Evolutionary conservation across 2,797 vertebrate species (phyloP).

Genomic region (Mormyrus proboscirostris): DNA sequence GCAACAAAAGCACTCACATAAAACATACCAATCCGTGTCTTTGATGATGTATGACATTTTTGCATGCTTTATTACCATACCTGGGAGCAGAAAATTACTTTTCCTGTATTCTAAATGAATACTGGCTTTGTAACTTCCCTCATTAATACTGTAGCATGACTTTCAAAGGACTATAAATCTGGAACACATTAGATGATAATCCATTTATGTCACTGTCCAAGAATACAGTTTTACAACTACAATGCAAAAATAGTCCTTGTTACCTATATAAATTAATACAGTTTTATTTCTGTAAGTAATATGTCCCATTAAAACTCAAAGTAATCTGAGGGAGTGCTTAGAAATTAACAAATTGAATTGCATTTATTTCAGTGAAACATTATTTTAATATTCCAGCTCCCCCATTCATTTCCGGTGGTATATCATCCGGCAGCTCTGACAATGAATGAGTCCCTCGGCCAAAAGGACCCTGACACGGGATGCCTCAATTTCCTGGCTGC

Average conservation of each 20-base stretch:
- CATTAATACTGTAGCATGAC: background rate
- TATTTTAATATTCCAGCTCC: background rate
- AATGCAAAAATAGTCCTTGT: background rate
- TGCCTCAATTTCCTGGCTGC: constrained; percentile 3
- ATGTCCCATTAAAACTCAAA: background rate
- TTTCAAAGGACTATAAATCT: constrained; percentile 1
- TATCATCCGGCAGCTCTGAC: background rate
- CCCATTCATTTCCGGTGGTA: background rate
- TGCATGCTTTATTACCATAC: background rate
- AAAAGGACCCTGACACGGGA: background rate
- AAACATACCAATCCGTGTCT: background rate
- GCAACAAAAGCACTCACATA: background rate
- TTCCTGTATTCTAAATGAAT: background rate
- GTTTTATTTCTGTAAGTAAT: background rate
- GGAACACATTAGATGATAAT: background rate
- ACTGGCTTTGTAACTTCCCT: background rate
- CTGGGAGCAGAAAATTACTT: background rate
- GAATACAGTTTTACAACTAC: constrained; percentile 6
- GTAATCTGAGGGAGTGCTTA: background rate
- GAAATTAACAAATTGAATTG: constrained; percentile 13
- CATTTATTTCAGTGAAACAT: background rate
- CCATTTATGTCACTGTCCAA: constrained; percentile 1
- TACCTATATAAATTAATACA: background rate
- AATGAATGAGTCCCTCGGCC: background rate
- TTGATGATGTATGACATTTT: background rate